Evolutionary conservation across 2,888 invertebrate genomes (phyloP).

Genomic region (Harpalus rubripes): DNA sequence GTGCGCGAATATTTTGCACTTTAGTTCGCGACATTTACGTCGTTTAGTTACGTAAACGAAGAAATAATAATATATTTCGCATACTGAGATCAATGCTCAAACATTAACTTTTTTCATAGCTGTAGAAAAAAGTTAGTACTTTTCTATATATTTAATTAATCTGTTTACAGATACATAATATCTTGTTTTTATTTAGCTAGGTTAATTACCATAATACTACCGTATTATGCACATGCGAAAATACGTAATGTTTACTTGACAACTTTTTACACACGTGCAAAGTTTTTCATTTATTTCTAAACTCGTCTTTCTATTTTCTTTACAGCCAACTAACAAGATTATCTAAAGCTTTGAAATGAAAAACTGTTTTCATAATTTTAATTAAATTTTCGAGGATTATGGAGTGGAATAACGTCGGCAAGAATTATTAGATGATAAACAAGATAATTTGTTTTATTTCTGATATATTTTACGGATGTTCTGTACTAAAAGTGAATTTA

Average conservation of each 20-base stretch:
- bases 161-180: slow-evolving; percentile 7
- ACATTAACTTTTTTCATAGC: no score
- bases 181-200: background rate
- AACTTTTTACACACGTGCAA: slow-evolving; percentile 2
- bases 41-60: no score
- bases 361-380: background rate
- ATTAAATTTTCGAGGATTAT: background rate
- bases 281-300: slow-evolving; percentile 3
- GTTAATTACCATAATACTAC: slow-evolving; percentile 18
- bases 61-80: no score
- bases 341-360: background rate
- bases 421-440: background rate
- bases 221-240: no score
- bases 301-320: slow-evolving; percentile 6
- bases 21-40: no score
- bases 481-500: slow-evolving; percentile 27
- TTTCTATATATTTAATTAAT: background rate
- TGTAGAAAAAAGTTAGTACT: background rate
- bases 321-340: background rate
- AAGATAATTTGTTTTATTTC: background rate
- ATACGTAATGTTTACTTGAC: slow-evolving; percentile 5
- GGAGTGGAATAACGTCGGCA: background rate
- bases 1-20: no score
- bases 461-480: background rate
- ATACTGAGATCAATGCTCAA: no score